A percentile compares a stretch with the other conserved stretches of the same genome.
These are phyloP conservation scores for Pogonocichla stellata DNA, from an alignment of 2,113 vertebrate species.

Conservation along the genomic window DNA sequence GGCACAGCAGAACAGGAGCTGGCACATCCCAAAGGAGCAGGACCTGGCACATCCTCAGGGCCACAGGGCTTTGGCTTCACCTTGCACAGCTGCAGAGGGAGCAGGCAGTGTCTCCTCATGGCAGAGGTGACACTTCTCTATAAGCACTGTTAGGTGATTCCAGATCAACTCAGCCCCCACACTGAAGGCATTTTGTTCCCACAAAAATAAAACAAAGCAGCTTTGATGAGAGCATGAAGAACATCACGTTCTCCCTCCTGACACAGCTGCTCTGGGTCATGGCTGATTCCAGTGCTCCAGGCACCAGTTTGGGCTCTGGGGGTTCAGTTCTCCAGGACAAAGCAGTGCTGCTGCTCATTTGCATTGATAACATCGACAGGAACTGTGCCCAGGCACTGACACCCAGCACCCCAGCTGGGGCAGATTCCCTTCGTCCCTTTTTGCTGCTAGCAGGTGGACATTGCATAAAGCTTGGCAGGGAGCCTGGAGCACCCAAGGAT, in stretches of 20 bases:
- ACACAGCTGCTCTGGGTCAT: not conserved
- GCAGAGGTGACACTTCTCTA: not conserved
- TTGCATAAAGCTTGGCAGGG: not conserved
- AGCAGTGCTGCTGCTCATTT: not conserved
- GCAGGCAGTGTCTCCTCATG: rapidly evolving
- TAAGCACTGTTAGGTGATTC: not conserved
- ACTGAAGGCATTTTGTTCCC: not conserved
- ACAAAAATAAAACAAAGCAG: not conserved
- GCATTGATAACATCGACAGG: not conserved
- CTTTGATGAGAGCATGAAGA: not conserved
- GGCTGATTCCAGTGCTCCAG: not conserved
- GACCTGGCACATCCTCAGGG: not conserved
- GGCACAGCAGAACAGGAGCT: rapidly evolving
- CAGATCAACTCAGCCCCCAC: not conserved
- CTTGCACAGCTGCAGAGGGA: not conserved
- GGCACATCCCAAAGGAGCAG: not conserved
- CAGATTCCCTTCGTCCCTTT: not conserved
- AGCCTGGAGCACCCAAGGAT: not conserved
- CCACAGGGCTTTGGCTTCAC: not conserved
- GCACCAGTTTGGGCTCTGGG: not conserved
- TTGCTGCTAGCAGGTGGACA: not conserved
- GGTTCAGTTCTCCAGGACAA: not conserved
- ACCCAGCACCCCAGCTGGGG: not conserved
- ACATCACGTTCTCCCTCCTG: not conserved
- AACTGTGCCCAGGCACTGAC: not conserved